A percentile compares a stretch with the other conserved stretches of the same genome.
Conservation (phyloP, 2,797 vertebrate species). For the Meriones psammophilus region DNA sequence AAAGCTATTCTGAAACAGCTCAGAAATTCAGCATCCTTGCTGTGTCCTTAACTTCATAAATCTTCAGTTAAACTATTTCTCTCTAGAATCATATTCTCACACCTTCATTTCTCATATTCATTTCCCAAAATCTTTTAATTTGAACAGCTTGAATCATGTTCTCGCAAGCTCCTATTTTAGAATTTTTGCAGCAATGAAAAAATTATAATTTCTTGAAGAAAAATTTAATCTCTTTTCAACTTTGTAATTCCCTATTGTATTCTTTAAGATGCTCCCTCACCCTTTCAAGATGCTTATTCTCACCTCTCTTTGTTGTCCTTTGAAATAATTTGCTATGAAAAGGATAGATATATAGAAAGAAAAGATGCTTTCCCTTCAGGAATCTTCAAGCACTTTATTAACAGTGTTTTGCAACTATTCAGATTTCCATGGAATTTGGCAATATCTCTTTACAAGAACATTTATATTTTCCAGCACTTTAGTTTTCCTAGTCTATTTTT, state of each 20-base stretch:
- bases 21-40: constrained; percentile 51
- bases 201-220: constrained; percentile 22
- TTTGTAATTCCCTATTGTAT: constrained; percentile 18
- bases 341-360: neutral
- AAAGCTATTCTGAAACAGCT: constrained; percentile 62
- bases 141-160: constrained; percentile 39
- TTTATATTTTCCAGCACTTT: constrained; percentile 9
- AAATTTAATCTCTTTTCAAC: constrained; percentile 24
- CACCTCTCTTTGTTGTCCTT: neutral
- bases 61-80: constrained; percentile 46
- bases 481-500: constrained; percentile 35
- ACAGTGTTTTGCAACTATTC: neutral
- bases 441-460: neutral
- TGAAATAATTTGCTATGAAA: constrained; percentile 49
- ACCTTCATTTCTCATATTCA: constrained; percentile 1
- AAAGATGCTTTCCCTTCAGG: neutral
- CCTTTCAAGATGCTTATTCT: neutral
- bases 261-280: neutral
- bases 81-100: constrained; percentile 39
- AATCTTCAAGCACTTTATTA: constrained; percentile 29
- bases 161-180: constrained; percentile 55
- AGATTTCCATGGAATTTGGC: neutral
- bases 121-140: constrained; percentile 48
- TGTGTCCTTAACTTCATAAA: constrained; percentile 41
- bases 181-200: constrained; percentile 27